Evolutionary conservation across 2,888 invertebrate genomes (phyloP).

Genomic region (Microctonus hyperodae): DNA sequence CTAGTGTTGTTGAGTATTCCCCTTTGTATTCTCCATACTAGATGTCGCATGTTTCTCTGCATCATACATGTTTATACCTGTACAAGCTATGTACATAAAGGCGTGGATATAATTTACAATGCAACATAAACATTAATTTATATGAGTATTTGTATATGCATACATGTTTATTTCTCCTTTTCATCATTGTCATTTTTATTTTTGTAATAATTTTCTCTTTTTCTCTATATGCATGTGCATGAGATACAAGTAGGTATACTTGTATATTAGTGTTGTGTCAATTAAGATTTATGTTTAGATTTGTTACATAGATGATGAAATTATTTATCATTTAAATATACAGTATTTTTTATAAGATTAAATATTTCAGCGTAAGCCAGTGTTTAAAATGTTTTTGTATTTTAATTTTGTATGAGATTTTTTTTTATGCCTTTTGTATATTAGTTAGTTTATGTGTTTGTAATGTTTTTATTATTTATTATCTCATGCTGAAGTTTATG

Average conservation of each 20-base stretch:
- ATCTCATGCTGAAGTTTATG: not conserved
- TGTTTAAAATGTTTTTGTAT: no score
- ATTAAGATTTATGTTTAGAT: constrained; percentile 35
- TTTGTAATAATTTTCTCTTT: not conserved
- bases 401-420: no score
- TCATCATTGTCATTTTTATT: not conserved
- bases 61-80: not conserved
- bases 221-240: not conserved
- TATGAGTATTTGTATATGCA: not conserved
- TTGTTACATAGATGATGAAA: constrained; percentile 5
- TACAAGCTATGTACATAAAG: not conserved
- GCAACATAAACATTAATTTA: not conserved
- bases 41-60: not conserved
- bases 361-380: no score
- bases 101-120: not conserved
- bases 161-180: not conserved
- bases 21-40: not conserved
- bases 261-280: constrained; percentile 1
- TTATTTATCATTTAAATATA: not conserved
- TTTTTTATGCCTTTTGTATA: no score
- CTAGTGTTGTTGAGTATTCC: not conserved
- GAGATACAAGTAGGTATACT: not conserved
- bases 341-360: no score
- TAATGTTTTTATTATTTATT: not conserved
- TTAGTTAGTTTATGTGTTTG: no score